phyloP scores from a whole-genome alignment of 2,888 invertebrate genomes.

The Zaprionus obscuricornis region DNA sequence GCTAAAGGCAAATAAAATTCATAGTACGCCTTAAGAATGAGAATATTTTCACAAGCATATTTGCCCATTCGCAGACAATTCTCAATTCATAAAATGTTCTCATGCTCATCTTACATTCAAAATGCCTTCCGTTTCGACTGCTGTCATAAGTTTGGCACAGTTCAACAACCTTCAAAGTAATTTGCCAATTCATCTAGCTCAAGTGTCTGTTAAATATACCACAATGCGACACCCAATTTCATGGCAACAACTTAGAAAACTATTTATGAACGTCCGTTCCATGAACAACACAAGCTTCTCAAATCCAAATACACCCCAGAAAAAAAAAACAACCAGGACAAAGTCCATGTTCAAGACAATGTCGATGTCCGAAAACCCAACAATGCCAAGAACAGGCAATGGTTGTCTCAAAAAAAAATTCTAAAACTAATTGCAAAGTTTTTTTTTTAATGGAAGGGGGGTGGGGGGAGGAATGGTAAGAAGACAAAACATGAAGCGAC shows the following conservation, averaged over 20 bases:
- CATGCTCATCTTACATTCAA: too few relatives aligned
- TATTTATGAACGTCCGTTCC: conserved; percentile 51
- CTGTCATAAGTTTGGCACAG: conserved; percentile 35
- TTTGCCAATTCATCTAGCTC: conserved; percentile 67
- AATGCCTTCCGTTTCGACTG: conserved; percentile 46
- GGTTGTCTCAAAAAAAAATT: conserved; percentile 44
- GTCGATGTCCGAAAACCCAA: too few relatives aligned
- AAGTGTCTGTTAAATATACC: conserved; percentile 56
- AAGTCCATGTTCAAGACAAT: too few relatives aligned
- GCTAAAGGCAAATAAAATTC: too few relatives aligned
- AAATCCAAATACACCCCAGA: conserved; percentile 4
- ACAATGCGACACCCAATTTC: conserved; percentile 50
- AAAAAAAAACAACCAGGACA: conserved; percentile 11
- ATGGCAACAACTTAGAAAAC: conserved; percentile 39
- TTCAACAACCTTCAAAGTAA: conserved; percentile 49
- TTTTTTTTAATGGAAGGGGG: conserved; percentile 19
- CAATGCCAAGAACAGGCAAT: conserved; percentile 11
- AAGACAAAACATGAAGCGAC: conserved; percentile 31
- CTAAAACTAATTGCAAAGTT: conserved; percentile 67
- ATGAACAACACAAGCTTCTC: background rate
- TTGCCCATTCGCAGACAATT: conserved; percentile 27
- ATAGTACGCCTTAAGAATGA: too few relatives aligned
- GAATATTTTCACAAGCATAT: conserved; percentile 23
- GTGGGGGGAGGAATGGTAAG: too few relatives aligned
- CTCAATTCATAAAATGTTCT: too few relatives aligned